Evolutionary conservation across 1,140 invertebrate genomes (phyloP), one percentile per base, ranked within the genome.

Genomic region (Sweltsa coloradensis): DNA sequence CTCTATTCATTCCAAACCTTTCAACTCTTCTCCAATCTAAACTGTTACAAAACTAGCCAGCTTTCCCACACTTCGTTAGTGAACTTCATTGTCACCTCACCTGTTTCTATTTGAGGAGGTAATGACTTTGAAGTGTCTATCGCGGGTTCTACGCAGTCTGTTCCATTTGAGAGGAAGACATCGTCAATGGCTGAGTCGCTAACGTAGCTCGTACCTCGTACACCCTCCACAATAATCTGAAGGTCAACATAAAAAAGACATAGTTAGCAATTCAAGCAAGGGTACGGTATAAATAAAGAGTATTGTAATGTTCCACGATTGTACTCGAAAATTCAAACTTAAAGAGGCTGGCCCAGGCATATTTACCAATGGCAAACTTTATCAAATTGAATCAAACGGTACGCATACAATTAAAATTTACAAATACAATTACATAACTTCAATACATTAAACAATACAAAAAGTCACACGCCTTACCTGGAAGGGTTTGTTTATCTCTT

Each of bases 131-230:
- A n/a, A n/a, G 9, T 3, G 18, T 13, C 9, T 47, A 24, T 13
- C 11, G 24, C 37, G 21, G 16, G 2, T 42, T 18, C 2, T 11
- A 42, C 16, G 24, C 41, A 27, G 11, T 42, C 41, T 23, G n/a
- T 14, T 13, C 45, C 45, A 37, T 47, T 47, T 14, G 34, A 23
- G 16, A 47, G 2, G 24, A 22, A 26, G 34, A 85, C 70, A 57
- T 87, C 84, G 57, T 87, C 84, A 5, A 87, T 70, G 0, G 81
- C 83, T 25, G 83, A 81, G 53, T 86, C 83, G 45, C 83, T 84
- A 1, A 76, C 70, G 55, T 77, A 83, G 49, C 71, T 74, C 0
- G 51, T 49, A 0, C 79, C 79, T 27, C 79, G 64, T 1, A 82
- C 67, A 4, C 76, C 83, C 60, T 83, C 79, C 31, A 87, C 75